Evolutionary conservation across 2,888 invertebrate species (phyloP).

Genomic region (Copidosoma aretas): DNA sequence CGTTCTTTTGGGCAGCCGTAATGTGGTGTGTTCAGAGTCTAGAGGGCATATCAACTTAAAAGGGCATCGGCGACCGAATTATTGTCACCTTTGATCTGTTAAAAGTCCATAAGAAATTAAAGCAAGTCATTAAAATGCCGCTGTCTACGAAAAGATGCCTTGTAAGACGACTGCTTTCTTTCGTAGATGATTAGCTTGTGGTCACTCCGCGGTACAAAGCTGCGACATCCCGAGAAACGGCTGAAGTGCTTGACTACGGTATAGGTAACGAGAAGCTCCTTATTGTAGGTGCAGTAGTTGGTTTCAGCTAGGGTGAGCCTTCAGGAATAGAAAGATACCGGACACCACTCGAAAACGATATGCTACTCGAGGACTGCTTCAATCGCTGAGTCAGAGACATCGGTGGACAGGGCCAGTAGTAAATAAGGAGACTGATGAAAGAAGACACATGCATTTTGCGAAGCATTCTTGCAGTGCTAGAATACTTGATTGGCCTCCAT

Average conservation of each 20-base stretch:
- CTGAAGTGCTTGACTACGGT: constrained; percentile 1
- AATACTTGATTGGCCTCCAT: constrained; percentile 33
- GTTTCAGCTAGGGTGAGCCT: not conserved
- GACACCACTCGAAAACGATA: not conserved
- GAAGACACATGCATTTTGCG: constrained; percentile 39
- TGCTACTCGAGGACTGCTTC: not conserved
- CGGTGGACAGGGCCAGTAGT: constrained; percentile 28
- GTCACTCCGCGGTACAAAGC: not conserved
- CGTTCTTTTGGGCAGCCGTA: not conserved
- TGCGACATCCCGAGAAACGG: constrained; percentile 10
- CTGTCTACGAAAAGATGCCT: not conserved
- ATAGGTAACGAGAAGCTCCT: not conserved
- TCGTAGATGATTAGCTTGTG: not conserved
- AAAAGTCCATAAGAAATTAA: not conserved
- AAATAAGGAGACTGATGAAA: constrained; percentile 30
- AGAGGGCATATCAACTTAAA: constrained; percentile 19
- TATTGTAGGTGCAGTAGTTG: not conserved
- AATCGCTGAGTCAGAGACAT: constrained; percentile 34
- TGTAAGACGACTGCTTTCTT: not conserved
- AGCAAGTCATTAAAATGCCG: not conserved
- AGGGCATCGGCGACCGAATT: constrained; percentile 26
- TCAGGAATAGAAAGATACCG: not conserved
- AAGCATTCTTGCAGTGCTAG: not conserved
- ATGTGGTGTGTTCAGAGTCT: not conserved
- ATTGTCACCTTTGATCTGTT: constrained; percentile 9